Evolutionary conservation across 2,888 invertebrate genomes (phyloP).

Genomic region (Xylota segnis): DNA sequence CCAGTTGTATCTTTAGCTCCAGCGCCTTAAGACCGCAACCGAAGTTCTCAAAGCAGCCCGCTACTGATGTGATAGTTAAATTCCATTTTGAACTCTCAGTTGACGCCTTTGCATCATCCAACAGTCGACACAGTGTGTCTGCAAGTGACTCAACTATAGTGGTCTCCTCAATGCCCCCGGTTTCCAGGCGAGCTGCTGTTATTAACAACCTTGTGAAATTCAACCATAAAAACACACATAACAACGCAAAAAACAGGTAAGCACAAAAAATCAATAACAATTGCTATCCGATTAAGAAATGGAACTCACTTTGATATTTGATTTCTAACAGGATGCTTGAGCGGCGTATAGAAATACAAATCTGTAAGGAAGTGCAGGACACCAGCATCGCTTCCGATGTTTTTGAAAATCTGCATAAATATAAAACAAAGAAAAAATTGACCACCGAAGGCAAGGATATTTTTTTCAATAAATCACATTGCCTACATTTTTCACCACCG

Average conservation of each 20-base stretch:
- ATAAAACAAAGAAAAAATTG: neutral
- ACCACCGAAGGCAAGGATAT: too few relatives aligned
- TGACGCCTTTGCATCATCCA: slow-evolving; percentile 70
- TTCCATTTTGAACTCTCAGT: slow-evolving; percentile 78
- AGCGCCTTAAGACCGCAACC: slow-evolving; percentile 80
- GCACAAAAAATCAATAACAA: slow-evolving; percentile 48
- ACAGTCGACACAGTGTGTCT: slow-evolving; percentile 76
- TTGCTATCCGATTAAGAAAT: neutral
- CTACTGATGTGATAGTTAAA: slow-evolving; percentile 79
- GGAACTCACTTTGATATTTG: slow-evolving; percentile 82
- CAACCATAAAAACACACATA: slow-evolving; percentile 1
- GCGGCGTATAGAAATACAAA: slow-evolving; percentile 81
- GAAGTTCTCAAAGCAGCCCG: slow-evolving; percentile 83
- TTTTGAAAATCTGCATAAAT: slow-evolving; percentile 78
- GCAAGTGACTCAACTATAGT: slow-evolving; percentile 78
- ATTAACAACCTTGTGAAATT: slow-evolving; percentile 56
- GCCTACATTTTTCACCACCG: slow-evolving; percentile 79
- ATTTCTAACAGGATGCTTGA: slow-evolving; percentile 84
- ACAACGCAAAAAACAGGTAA: slow-evolving; percentile 3
- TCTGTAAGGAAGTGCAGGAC: slow-evolving; percentile 82
- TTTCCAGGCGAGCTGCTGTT: slow-evolving; percentile 66
- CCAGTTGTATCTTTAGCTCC: slow-evolving; percentile 76
- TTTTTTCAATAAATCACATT: too few relatives aligned
- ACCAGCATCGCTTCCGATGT: slow-evolving; percentile 71
- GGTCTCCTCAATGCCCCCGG: slow-evolving; percentile 70